Evolutionary conservation across 1,140 invertebrate genomes (phyloP).

Genomic region (Macrobrachium rosenbergii): DNA sequence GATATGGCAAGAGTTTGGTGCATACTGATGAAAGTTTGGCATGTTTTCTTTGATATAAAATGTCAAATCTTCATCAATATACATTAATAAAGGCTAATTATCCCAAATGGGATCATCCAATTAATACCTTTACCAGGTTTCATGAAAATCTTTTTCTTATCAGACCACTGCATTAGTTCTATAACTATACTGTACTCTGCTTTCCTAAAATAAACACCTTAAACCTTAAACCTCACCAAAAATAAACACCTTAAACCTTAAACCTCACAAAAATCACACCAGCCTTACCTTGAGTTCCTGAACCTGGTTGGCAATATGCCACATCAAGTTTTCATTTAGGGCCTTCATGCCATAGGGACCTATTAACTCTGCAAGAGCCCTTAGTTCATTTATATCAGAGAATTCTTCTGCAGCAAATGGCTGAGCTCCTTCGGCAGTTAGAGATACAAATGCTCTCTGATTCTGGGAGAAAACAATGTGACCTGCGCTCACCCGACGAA

Average conservation of each 20-base stretch:
- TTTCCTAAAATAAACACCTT: no score
- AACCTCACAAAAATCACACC: neutral
- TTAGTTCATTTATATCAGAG: slow-evolving; percentile 96
- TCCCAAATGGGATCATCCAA: no score
- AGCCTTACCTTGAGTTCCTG: slow-evolving; percentile 82
- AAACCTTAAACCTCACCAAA: no score
- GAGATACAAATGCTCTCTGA: slow-evolving; percentile 95
- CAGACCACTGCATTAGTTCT: neutral
- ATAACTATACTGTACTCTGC: no score
- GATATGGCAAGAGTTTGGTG: no score
- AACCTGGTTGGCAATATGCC: slow-evolving; percentile 98
- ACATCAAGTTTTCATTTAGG: slow-evolving; percentile 96
- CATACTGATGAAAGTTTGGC: no score
- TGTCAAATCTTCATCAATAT: no score
- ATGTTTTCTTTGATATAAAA: no score
- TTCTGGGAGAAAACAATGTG: slow-evolving; percentile 97
- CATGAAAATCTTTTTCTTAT: neutral
- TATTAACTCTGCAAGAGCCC: slow-evolving; percentile 96
- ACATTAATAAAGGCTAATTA: no score
- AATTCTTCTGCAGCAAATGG: slow-evolving; percentile 98
- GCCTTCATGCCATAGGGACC: slow-evolving; percentile 99
- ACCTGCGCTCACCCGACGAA: slow-evolving; percentile 92
- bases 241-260: no score
- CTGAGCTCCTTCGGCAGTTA: slow-evolving; percentile 87
- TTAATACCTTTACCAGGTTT: no score